Evolutionary conservation across 2,113 vertebrate species (phyloP).

Genomic region (Nyctereutes procyonoides): DNA sequence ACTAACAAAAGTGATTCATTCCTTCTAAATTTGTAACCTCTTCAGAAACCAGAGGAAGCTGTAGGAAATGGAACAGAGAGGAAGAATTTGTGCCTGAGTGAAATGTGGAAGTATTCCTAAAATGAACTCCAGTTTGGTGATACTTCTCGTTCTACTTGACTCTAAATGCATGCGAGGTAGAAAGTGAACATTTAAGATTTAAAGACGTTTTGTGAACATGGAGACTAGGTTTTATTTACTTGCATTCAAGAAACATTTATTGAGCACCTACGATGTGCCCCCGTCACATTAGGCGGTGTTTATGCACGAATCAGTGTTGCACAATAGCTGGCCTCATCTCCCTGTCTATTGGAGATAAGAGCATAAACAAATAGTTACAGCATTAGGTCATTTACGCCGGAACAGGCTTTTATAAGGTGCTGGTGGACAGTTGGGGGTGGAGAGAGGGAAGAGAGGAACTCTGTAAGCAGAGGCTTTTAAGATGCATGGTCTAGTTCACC

Average conservation of each 20-base stretch:
- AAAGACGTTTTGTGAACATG: not conserved
- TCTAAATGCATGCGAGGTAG: not conserved
- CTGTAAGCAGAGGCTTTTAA: not conserved
- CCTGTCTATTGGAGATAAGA: slow-evolving; percentile 53
- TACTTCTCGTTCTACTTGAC: not conserved
- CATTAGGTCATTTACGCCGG: not conserved
- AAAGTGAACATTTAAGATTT: not conserved
- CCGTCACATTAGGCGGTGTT: not conserved
- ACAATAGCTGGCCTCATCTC: slow-evolving; percentile 31
- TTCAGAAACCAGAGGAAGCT: slow-evolving; percentile 30
- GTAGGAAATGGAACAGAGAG: not conserved
- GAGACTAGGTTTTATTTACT: not conserved
- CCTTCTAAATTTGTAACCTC: not conserved
- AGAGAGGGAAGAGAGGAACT: not conserved
- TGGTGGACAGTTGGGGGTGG: not conserved
- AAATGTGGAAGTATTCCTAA: slow-evolving; percentile 50
- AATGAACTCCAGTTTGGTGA: not conserved
- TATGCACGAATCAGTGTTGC: not conserved
- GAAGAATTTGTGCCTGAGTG: not conserved
- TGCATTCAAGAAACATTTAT: not conserved
- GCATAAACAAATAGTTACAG: slow-evolving; percentile 1
- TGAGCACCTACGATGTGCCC: not conserved
- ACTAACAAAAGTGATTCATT: not conserved
- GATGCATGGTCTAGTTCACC: not conserved
- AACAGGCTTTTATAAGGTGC: slow-evolving; percentile 20